Base-by-base conservation (phyloP, 2,113 vertebrate genomes). In the Turnix velox region DNA sequence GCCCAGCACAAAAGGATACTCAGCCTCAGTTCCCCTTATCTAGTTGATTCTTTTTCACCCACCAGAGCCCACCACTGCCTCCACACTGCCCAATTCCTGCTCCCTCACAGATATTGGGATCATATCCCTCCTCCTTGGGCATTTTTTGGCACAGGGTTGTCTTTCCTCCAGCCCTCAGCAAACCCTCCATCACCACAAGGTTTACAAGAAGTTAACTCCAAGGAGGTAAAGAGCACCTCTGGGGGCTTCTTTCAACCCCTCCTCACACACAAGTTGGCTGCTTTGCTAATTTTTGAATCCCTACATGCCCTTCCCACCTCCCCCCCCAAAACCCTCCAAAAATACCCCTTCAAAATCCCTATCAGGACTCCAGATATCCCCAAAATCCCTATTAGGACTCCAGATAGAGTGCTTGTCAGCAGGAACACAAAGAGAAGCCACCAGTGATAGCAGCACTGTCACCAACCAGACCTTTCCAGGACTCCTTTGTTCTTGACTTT, bases 401-500 rank as follows among this genome's bases (percentile, higher is more conserved):
- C 54, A 8, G n/a, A 42, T 25, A 28, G 0, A n/a, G n/a, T n/a
- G n/a, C 19, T 15, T 16, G 12, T 77, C 83, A 10, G 93, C 59
- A 48, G 81, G 73, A 84, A 58, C 18, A 89, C 87, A 94, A 92
- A 94, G 93, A 49, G 74, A 83, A 69, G 90, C 89, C 28, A 12
- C 12, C 3, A 82, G 84, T 16, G 87, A 87, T 22, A 94, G 92
- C 72, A 1, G 88, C 79, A 11, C 67, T 22, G 61, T 42, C 59
- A 78, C 92, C 86, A 61, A 57, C 48, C 95, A 91, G 92, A 87
- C 91, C 87, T 66, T 80, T 57, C 74, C 92, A 79, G 49, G 84
- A 69, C 89, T 96, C 92, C 95, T 96, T 96, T 93, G 91, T 95
- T 96, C 91, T 61, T 82, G 28, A 94, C 84, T 91, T 92, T 88